Evolutionary conservation across 2,888 invertebrate species (phyloP).

Genomic region (Clostera curtula): DNA sequence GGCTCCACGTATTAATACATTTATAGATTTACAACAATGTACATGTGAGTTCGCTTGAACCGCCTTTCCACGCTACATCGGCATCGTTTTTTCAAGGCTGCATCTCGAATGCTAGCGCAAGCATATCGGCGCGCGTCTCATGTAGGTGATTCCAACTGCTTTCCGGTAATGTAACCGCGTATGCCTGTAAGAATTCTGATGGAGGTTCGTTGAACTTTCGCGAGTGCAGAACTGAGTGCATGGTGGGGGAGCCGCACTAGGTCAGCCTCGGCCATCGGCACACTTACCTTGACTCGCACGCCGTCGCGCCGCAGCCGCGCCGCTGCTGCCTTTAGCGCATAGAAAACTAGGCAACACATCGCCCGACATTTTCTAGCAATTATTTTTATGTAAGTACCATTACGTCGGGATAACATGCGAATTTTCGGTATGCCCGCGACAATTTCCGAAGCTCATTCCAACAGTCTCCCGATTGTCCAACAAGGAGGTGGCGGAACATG

Average conservation of each 20-base stretch:
- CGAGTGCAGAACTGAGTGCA: constrained; percentile 67
- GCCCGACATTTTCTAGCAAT: constrained; percentile 34
- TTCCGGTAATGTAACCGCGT: constrained; percentile 72
- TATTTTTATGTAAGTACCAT: constrained; percentile 29
- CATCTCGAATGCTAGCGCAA: too few species aligned
- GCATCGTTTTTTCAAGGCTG: too few species aligned
- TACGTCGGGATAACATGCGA: constrained; percentile 12
- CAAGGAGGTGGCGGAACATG: too few species aligned
- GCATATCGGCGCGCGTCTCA: too few species aligned
- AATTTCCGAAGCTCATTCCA: too few species aligned
- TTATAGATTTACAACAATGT: too few species aligned
- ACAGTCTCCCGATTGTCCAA: too few species aligned
- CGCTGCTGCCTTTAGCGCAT: constrained; percentile 35
- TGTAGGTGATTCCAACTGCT: constrained; percentile 61
- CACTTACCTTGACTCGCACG: constrained; percentile 73
- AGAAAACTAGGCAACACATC: constrained; percentile 59
- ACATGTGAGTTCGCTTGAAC: too few species aligned
- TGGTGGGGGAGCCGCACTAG: constrained; percentile 67
- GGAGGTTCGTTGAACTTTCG: constrained; percentile 69
- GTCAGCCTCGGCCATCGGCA: constrained; percentile 71
- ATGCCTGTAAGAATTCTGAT: constrained; percentile 70
- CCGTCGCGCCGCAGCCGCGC: constrained; percentile 33
- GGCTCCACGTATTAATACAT: too few species aligned
- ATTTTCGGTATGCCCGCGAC: constrained; percentile 4
- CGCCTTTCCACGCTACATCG: too few species aligned